Conservation (phyloP, 2,797 vertebrate genomes). For the Lateolabrax maculatus region DNA sequence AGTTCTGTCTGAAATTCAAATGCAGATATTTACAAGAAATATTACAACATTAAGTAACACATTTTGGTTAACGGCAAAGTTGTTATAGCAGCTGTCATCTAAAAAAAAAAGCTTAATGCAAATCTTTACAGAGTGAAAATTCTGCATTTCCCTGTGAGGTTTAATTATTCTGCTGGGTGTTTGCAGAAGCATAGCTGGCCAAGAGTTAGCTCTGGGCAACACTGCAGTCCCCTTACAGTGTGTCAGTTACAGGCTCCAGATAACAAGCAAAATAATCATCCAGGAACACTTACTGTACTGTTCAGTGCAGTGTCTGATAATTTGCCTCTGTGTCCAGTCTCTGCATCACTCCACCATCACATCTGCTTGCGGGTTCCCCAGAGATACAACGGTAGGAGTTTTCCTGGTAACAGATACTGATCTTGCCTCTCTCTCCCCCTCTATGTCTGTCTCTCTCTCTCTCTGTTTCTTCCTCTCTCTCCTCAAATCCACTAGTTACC, state of each 20-base stretch:
- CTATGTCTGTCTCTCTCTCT: conserved; percentile 9
- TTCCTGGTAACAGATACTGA: conserved; percentile 55
- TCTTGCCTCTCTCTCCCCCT: conserved; percentile 29
- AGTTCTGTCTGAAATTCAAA: conserved; percentile 28
- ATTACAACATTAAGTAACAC: neutral
- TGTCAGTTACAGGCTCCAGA: conserved; percentile 51
- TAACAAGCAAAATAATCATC: conserved; percentile 52
- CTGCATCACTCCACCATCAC: conserved; percentile 72
- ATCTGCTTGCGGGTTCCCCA: conserved; percentile 58
- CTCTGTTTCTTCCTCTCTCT: conserved; percentile 18
- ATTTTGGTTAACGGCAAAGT: conserved; percentile 11
- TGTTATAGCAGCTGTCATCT: neutral
- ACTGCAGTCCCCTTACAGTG: conserved; percentile 57
- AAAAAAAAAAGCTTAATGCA: conserved; percentile 4
- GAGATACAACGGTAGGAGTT: conserved; percentile 64
- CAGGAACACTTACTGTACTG: conserved; percentile 73
- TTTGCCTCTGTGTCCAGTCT: conserved; percentile 54
- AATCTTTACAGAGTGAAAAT: conserved; percentile 5
- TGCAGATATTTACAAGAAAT: neutral
- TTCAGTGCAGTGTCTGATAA: conserved; percentile 58
- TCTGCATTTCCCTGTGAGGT: conserved; percentile 16
- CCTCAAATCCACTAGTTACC: conserved; percentile 46
- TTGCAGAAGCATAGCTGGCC: conserved; percentile 54
- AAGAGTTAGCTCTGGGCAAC: conserved; percentile 43
- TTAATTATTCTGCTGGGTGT: conserved; percentile 38